Conservation (phyloP, 1,140 invertebrate species). For the Propsilocerus akamusi region DNA sequence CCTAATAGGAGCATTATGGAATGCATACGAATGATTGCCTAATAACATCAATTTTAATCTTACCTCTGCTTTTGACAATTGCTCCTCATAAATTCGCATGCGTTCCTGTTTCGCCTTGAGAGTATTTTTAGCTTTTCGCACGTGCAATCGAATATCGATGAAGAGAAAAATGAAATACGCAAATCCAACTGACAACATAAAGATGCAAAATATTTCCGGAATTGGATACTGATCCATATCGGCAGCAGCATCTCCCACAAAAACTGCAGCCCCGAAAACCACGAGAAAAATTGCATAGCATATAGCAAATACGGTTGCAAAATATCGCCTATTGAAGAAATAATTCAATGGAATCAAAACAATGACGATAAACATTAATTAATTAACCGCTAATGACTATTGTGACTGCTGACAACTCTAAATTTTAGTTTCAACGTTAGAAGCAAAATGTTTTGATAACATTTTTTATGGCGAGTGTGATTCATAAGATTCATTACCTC, state of each 20-base stretch:
- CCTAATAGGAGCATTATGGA: neutral
- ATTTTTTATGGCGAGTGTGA: neutral
- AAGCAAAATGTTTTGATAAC: neutral
- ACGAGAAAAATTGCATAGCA: slow-evolving; percentile 6
- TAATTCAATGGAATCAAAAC: neutral
- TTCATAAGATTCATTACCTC: neutral
- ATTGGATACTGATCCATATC: slow-evolving; percentile 4
- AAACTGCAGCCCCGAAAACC: slow-evolving; percentile 1
- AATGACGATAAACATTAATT: neutral
- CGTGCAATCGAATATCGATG: slow-evolving; percentile 4
- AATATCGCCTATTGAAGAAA: neutral
- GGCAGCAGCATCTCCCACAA: slow-evolving; percentile 5
- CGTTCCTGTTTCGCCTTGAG: neutral
- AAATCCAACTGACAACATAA: slow-evolving; percentile 1
- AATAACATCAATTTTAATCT: neutral
- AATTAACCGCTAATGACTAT: neutral
- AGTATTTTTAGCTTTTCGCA: neutral
- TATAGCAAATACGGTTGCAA: slow-evolving; percentile 3
- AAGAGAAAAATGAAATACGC: slow-evolving; percentile 4
- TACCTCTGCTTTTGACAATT: neutral
- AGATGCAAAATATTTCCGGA: slow-evolving; percentile 1
- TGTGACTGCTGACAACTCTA: neutral
- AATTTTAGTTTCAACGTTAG: neutral
- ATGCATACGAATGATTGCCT: neutral
- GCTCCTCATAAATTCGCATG: neutral